These are phyloP conservation scores for Luidia sarsii DNA, from an alignment of 53 echinoderm and acorn worm species.

Conservation along the genomic window DNA sequence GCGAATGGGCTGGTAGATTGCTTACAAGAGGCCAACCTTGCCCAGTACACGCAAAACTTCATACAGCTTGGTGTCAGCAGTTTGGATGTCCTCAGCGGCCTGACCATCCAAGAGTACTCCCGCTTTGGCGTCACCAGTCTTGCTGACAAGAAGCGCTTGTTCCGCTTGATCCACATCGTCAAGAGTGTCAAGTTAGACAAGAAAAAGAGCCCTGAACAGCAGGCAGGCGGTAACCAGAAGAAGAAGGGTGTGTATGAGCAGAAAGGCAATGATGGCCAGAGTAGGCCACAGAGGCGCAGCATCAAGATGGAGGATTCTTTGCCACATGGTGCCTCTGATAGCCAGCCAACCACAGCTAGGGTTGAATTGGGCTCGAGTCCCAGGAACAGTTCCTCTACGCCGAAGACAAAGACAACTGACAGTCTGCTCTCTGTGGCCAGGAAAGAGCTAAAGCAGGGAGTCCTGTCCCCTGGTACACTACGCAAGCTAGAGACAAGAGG, in stretches of 20 bases:
- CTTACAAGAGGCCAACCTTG: constrained; percentile 74
- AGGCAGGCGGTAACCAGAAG: neutral
- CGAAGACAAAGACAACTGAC: neutral
- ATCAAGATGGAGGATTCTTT: neutral
- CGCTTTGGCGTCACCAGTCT: constrained; percentile 66
- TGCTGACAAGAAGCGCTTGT: constrained; percentile 75
- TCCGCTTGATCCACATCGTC: constrained; percentile 65
- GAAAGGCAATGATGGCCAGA: neutral
- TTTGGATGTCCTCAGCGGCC: constrained; percentile 51
- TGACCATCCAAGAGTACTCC: constrained; percentile 76
- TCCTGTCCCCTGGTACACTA: constrained; percentile 19
- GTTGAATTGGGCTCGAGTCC: neutral
- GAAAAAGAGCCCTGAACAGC: neutral
- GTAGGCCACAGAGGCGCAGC: neutral
- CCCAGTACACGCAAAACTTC: constrained; percentile 70
- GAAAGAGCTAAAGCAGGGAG: constrained; percentile 17
- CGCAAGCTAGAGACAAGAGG: constrained; percentile 53
- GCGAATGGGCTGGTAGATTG: constrained; percentile 59
- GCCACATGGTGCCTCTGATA: no score
- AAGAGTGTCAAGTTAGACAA: constrained; percentile 47
- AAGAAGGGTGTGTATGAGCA: neutral
- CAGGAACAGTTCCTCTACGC: neutral
- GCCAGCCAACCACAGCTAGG: no score
- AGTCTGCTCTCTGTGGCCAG: constrained; percentile 10
- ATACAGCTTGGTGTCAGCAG: constrained; percentile 54